These are phyloP conservation scores for Machimus atricapillus DNA, from an alignment of 2,888 invertebrate genomes.

Conservation along the genomic window DNA sequence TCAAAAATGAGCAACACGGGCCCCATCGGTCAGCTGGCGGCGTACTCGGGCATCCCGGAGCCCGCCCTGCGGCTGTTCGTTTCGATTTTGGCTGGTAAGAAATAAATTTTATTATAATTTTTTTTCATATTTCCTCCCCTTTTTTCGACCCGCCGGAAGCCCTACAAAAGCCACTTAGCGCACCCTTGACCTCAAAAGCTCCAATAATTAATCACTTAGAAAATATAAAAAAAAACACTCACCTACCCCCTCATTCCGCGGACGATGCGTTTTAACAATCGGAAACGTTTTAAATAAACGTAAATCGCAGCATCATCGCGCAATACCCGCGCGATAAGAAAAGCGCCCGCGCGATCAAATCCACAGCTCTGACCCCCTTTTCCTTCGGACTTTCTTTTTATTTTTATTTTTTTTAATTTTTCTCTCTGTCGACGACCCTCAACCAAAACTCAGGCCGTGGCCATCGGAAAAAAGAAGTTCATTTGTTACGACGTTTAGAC, in stretches of 20 bases:
- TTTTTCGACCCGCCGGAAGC: neutral
- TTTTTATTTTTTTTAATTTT: no score
- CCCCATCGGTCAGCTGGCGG: conserved; percentile 58
- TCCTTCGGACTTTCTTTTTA: no score
- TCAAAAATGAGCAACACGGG: conserved; percentile 35
- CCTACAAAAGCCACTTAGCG: neutral
- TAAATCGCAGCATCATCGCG: neutral
- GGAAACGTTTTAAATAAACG: neutral
- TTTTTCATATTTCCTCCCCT: neutral
- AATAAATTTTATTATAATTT: conserved; percentile 52
- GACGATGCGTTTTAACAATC: no score
- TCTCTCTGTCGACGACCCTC: no score
- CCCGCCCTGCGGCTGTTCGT: conserved; percentile 71
- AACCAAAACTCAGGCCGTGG: no score
- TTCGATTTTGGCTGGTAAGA: conserved; percentile 70
- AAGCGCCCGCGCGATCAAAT: neutral
- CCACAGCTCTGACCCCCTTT: neutral
- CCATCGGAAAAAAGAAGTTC: no score
- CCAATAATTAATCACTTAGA: no score
- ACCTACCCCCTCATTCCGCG: no score
- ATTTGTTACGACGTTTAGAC: no score
- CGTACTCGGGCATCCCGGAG: conserved; percentile 67
- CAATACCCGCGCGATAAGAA: neutral
- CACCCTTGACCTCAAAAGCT: no score
- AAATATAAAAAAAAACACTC: no score